phyloP scores from a whole-genome alignment of 2,797 vertebrate species.

The Pseudochaenichthys georgianus region DNA sequence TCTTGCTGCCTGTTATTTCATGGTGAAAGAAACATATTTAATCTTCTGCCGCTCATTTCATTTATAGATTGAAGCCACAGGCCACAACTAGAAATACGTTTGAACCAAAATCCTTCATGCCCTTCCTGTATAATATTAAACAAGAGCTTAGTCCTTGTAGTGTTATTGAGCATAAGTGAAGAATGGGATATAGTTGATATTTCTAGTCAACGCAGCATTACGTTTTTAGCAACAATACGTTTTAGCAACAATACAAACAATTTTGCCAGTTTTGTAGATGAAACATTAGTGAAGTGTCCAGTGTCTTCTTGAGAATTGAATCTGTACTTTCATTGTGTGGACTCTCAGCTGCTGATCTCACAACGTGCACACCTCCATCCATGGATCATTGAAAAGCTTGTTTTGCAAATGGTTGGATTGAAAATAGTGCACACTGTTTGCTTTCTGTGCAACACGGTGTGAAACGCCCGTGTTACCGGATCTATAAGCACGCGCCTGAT shows the following conservation, averaged over 20 bases:
- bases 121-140: no score
- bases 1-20: not conserved
- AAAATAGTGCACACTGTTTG: slow-evolving; percentile 25
- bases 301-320: not conserved
- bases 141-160: not conserved
- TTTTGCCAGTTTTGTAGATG: not conserved
- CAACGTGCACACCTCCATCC: not conserved
- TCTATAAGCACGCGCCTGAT: not conserved
- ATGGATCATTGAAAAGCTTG: slow-evolving; percentile 21
- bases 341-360: not conserved
- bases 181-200: not conserved
- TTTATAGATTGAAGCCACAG: not conserved
- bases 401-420: slow-evolving; percentile 23
- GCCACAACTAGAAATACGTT: not conserved
- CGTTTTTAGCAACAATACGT: no score
- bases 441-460: not conserved
- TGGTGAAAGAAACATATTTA: not conserved
- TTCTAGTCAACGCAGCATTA: no score
- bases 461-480: slow-evolving; percentile 3
- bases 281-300: not conserved
- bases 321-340: not conserved
- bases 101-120: not conserved
- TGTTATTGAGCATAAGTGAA: not conserved
- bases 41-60: not conserved
- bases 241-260: not conserved